phyloP scores from a whole-genome alignment of 2,113 vertebrate genomes.

The Tringa solitaria region DNA sequence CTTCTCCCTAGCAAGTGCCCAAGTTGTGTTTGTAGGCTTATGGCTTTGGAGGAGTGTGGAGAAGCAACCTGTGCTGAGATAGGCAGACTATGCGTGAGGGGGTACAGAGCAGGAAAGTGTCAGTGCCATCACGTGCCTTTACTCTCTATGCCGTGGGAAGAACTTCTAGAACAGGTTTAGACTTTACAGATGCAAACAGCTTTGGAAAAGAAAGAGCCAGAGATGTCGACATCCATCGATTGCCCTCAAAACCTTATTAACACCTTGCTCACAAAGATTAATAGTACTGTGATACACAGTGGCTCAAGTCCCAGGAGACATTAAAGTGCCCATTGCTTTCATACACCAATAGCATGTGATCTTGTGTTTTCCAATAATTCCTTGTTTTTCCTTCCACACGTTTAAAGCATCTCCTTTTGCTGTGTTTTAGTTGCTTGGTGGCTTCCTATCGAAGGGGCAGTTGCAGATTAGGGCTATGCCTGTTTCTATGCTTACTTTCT shows the following conservation, averaged over 20 bases:
- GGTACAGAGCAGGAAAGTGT: not conserved
- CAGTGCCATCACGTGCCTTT: not conserved
- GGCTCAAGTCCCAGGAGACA: not conserved
- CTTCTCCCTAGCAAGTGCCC: not conserved
- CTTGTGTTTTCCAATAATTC: not conserved
- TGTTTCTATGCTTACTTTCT: not conserved
- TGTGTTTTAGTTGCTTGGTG: not conserved
- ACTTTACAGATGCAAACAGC: not conserved
- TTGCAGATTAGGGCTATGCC: not conserved
- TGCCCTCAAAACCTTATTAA: not conserved
- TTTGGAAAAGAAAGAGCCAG: not conserved
- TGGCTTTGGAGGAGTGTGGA: not conserved
- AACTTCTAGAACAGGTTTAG: not conserved
- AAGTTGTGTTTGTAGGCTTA: not conserved
- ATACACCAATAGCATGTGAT: not conserved
- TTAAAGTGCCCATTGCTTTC: not conserved
- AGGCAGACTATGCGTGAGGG: fast-evolving
- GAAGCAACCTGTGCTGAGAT: not conserved
- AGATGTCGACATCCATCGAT: not conserved
- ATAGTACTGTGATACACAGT: not conserved
- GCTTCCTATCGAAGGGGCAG: not conserved
- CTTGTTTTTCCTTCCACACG: not conserved
- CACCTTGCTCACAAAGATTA: not conserved
- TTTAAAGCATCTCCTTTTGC: not conserved
- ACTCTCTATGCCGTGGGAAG: not conserved